Base-by-base conservation (phyloP, 2,888 invertebrate species). In the Iphiclides podalirius region DNA sequence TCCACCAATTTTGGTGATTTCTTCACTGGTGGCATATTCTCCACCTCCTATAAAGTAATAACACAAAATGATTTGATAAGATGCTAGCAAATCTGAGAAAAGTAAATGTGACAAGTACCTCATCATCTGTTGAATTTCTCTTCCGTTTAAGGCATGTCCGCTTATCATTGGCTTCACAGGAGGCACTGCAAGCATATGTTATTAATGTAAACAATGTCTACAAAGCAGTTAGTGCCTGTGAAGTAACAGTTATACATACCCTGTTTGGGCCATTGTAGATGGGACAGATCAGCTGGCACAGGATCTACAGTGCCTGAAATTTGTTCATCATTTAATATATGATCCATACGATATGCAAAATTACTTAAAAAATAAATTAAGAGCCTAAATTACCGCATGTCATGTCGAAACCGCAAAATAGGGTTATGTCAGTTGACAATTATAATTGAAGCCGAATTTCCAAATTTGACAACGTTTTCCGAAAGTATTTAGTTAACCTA, bases 351-450 rank as follows among this genome's bases (percentile, higher is more conserved):
- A 52, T 54, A 59, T 43, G 0, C n/a, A 40, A 55, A 64, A 68
- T 61, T 41, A 50, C 54, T 57, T 61, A 58, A 60, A 65, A 60
- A 71, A 63, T 64, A 65, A 68, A 54, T 64, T 60, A 64, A 70
- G 68, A 68, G 66, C 68, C 70, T 67, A 70, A 81, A 79, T 80
- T 80, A 86, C 87, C 88, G 83, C 88, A 88, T 87, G 87, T 87
- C 88, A 85, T 80, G 77, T 77, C 74, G 72, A 70, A 80, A 69
- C 75, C 70, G 72, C 74, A 83, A 87, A 48, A 86, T 87, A 86
- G 88, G 88, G 88, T 88, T 88, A 88, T 88, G 88, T 88, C 82
- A 81, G 75, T 86, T 82, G 85, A 80, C 84, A 76, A 82, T 77
- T 74, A 65, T 66, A 69, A 75, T 81, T 76, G 67, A 72, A 71